Evolutionary conservation across 2,888 invertebrate genomes (phyloP), one percentile per base, ranked within the genome.

Genomic region (Augochlorella aurata): DNA sequence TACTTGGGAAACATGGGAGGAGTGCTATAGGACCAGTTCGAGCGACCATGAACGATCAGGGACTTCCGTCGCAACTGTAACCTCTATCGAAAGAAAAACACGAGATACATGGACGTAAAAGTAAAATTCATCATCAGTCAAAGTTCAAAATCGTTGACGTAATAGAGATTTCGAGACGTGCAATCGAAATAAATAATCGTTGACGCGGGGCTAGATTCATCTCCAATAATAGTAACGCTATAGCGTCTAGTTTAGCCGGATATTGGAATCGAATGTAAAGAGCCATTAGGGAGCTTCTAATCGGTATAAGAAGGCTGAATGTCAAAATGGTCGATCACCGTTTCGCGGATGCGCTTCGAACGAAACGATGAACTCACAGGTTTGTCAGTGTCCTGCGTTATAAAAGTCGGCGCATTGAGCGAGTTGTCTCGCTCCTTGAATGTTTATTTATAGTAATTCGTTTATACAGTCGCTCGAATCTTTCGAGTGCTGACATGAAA

Each of bases 381-480:
- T 65, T 73, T 73, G 18, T 7, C 24, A 24, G 24, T 44, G 47
- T 73, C 49, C 45, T 18, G 45, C 14, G 67, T 67, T 50, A 67
- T 61, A 68, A 80, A 50, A 18, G 50, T 72, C 63, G 68, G 58
- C 5, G 79, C 38, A 71, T 71, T 14, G 45, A 44, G 54, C 18
- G n/a, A n/a, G 70, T 66, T 49, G 54, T 21, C 69, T 54, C 10
- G 66, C 21, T 65, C 21, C 52, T 50, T 50, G n/a, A 63, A 50
- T 52, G 71, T 82, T 82, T 82, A 79, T 82, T 82, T 82, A 82
- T 75, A 71, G 73, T 66, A 44, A 72, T 71, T 70, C 71, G 66
- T 75, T 61, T 71, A 68, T 16, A 47, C 70, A 47, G 38, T 52
- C 58, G 58, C 73, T 77, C 67, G 77, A 77, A 70, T 47, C 52